Percentiles rank a stretch among this genome's conserved stretches.
These are phyloP conservation scores for Anniella stebbinsi DNA, from an alignment of 2,797 vertebrate genomes.

Conservation along the genomic window DNA sequence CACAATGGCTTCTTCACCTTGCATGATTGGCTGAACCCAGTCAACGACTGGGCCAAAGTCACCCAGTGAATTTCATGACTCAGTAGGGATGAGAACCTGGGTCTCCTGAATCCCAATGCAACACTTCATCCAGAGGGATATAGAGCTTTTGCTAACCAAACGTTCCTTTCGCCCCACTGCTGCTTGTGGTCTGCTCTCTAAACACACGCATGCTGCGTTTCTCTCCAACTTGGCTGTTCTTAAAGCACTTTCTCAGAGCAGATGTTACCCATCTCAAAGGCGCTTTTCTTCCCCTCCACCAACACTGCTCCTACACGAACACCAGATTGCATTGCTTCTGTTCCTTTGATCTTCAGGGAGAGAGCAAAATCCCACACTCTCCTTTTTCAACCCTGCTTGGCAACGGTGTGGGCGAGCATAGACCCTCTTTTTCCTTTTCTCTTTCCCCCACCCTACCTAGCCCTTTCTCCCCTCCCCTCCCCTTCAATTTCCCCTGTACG, in stretches of 20 bases:
- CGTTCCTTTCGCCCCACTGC: background rate
- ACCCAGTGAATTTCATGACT: too few relatives aligned
- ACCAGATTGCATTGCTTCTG: slow-evolving; percentile 73
- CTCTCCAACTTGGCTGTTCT: slow-evolving; percentile 61
- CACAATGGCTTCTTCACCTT: too few relatives aligned
- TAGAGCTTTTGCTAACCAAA: background rate
- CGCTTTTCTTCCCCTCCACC: slow-evolving; percentile 69
- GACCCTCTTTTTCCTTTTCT: slow-evolving; percentile 44
- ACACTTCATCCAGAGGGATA: too few relatives aligned
- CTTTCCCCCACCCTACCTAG: background rate
- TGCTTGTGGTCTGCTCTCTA: background rate
- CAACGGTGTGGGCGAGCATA: slow-evolving; percentile 46
- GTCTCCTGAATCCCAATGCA: too few relatives aligned
- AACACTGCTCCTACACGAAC: slow-evolving; percentile 76
- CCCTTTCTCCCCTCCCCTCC: background rate
- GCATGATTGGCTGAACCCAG: too few relatives aligned
- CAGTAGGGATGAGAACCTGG: too few relatives aligned
- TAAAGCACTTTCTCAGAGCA: slow-evolving; percentile 61
- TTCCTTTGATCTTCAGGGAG: slow-evolving; percentile 62
- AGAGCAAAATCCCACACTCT: slow-evolving; percentile 61
- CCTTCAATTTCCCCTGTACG: slow-evolving; percentile 9
- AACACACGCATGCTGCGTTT: background rate
- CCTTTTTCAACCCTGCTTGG: slow-evolving; percentile 64
- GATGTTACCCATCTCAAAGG: slow-evolving; percentile 78
- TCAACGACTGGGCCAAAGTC: too few relatives aligned